Percentiles rank a stretch among this genome's conserved stretches.
phyloP scores from a whole-genome alignment of 1,140 invertebrate species.

The Ectropis grisescens region DNA sequence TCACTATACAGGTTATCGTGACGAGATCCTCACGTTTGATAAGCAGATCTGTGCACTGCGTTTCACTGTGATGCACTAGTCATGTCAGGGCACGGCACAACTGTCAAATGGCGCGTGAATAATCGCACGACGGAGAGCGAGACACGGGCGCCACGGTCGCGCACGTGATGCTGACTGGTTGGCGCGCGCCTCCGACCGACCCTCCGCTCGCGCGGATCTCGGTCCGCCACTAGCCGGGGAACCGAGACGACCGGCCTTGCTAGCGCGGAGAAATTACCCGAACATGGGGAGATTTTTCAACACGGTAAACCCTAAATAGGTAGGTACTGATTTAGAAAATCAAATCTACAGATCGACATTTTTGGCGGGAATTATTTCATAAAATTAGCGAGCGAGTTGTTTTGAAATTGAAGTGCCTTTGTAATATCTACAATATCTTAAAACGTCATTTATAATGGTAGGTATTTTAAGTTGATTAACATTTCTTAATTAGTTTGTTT shows the following conservation, averaged over 20 bases:
- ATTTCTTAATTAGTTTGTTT: no score
- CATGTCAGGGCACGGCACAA: slow-evolving; percentile 46
- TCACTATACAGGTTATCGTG: slow-evolving; percentile 18
- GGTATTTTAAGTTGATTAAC: no score
- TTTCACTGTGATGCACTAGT: slow-evolving; percentile 43
- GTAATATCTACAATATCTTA: no score
- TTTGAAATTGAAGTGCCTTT: neutral
- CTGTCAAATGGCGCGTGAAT: slow-evolving; percentile 58
- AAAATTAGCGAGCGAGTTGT: neutral
- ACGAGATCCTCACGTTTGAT: slow-evolving; percentile 28
- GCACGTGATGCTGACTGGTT: slow-evolving; percentile 66
- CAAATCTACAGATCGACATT: no score
- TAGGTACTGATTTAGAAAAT: no score
- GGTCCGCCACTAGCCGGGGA: slow-evolving; percentile 2
- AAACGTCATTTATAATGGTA: no score
- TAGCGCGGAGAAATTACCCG: slow-evolving; percentile 21
- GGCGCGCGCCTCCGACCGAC: slow-evolving; percentile 63
- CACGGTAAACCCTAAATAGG: no score
- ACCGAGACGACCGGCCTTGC: slow-evolving; percentile 32
- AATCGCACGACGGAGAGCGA: slow-evolving; percentile 16
- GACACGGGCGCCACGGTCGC: slow-evolving; percentile 38
- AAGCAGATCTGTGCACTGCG: slow-evolving; percentile 38
- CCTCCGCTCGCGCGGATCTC: neutral
- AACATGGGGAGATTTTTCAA: slow-evolving; percentile 1
- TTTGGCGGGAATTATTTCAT: no score